These are phyloP conservation scores for Seriola dumerili DNA, from an alignment of 2,113 vertebrate genomes.

Conservation along the genomic window DNA sequence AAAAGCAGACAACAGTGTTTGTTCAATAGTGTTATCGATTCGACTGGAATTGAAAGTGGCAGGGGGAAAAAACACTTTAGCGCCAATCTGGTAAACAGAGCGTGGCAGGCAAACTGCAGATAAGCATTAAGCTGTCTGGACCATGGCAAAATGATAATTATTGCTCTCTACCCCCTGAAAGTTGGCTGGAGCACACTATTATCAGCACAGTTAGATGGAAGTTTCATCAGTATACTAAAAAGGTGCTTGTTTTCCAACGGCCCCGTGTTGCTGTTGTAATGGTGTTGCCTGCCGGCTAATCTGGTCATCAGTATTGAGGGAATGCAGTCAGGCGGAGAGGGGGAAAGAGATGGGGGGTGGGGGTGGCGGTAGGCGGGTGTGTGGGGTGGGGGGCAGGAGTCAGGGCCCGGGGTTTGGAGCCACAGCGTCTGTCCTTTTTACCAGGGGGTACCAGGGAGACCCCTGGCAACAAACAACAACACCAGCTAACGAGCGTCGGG, in stretches of 20 bases:
- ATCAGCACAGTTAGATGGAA: constrained; percentile 53
- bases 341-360: constrained; percentile 25
- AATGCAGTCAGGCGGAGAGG: constrained; percentile 61
- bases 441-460: constrained; percentile 65
- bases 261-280: constrained; percentile 30
- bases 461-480: constrained; percentile 78
- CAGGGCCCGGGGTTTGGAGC: constrained; percentile 68
- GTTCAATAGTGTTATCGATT: constrained; percentile 75
- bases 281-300: constrained; percentile 61
- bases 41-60: constrained; percentile 71
- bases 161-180: constrained; percentile 30
- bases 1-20: constrained; percentile 69
- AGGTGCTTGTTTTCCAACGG: constrained; percentile 56
- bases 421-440: constrained; percentile 76
- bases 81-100: constrained; percentile 72
- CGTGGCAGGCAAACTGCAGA: constrained; percentile 70
- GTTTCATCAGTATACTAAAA: constrained; percentile 59
- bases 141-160: constrained; percentile 68
- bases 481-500: constrained; percentile 68
- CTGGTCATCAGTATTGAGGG: constrained; percentile 73
- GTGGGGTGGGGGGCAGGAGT: constrained; percentile 36
- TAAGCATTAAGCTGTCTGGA: constrained; percentile 71
- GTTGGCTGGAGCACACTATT: constrained; percentile 43
- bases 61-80: constrained; percentile 64
- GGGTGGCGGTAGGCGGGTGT: constrained; percentile 13